phyloP scores from a whole-genome alignment of 2,797 vertebrate species.

The Gastrophryne carolinensis region DNA sequence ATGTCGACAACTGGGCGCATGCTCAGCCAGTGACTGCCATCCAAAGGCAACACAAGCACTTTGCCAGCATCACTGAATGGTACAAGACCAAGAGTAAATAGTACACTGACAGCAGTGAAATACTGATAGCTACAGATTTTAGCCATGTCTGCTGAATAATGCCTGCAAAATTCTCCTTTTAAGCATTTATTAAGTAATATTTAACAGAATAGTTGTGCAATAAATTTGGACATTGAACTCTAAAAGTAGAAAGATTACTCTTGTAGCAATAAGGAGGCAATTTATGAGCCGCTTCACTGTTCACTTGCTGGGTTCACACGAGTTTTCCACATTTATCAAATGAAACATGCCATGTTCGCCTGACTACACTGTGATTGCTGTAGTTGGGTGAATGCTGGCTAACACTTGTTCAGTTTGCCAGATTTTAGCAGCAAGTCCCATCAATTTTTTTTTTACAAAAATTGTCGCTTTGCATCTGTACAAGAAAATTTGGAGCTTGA shows the following conservation, averaged over 20 bases:
- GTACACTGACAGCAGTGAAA: background rate
- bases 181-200: background rate
- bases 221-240: background rate
- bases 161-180: background rate
- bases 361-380: no score
- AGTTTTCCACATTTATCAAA: no score
- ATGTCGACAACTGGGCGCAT: conserved; percentile 66
- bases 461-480: no score
- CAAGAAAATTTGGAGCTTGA: no score
- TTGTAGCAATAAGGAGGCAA: background rate
- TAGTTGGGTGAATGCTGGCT: no score
- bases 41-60: conserved; percentile 75
- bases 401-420: no score
- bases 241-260: conserved; percentile 16
- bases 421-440: no score
- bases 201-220: background rate
- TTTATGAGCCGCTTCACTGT: background rate
- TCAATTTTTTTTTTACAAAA: no score
- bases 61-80: conserved; percentile 55
- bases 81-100: background rate
- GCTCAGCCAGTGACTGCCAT: conserved; percentile 85
- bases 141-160: background rate
- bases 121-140: rapidly evolving
- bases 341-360: no score
- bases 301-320: no score